Percentiles rank a stretch among this genome's conserved stretches.
Conservation (phyloP, 2,797 vertebrate genomes). For the Hippopotamyrus pictus region DNA sequence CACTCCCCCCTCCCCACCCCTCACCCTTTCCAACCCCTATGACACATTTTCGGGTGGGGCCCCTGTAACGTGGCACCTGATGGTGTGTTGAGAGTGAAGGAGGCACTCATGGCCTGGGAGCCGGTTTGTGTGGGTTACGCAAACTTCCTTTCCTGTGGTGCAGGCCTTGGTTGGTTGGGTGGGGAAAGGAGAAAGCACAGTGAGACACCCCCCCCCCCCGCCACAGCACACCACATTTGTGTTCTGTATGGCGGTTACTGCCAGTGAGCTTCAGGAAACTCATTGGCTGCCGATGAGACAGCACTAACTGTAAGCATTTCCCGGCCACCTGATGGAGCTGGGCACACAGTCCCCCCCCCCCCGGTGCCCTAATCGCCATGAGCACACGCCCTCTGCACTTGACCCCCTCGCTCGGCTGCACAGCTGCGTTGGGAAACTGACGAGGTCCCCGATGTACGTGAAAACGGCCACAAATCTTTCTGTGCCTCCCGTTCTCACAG, state of each 20-base stretch:
- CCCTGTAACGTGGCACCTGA: background rate
- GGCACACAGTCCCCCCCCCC: constrained; percentile 20
- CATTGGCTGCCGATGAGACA: constrained; percentile 62
- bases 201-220: background rate
- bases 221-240: background rate
- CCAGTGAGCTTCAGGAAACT: constrained; percentile 49
- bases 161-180: constrained; percentile 28
- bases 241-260: constrained; percentile 1
- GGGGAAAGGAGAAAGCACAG: constrained; percentile 19
- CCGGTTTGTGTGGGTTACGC: constrained; percentile 47
- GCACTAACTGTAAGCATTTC: constrained; percentile 62
- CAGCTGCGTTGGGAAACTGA: constrained; percentile 19
- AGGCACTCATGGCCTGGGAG: constrained; percentile 12
- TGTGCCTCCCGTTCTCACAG: constrained; percentile 32
- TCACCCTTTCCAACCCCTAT: background rate
- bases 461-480: constrained; percentile 29
- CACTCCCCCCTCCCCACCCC: background rate
- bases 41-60: constrained; percentile 20
- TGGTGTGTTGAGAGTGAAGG: background rate
- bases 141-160: constrained; percentile 62
- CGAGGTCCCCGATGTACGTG: constrained; percentile 7
- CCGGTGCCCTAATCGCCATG: constrained; percentile 35
- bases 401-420: background rate
- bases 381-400: constrained; percentile 30
- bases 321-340: constrained; percentile 48